These are phyloP conservation scores for Dendrocopos noguchii DNA, from an alignment of 2,113 vertebrate species.

Conservation along the genomic window DNA sequence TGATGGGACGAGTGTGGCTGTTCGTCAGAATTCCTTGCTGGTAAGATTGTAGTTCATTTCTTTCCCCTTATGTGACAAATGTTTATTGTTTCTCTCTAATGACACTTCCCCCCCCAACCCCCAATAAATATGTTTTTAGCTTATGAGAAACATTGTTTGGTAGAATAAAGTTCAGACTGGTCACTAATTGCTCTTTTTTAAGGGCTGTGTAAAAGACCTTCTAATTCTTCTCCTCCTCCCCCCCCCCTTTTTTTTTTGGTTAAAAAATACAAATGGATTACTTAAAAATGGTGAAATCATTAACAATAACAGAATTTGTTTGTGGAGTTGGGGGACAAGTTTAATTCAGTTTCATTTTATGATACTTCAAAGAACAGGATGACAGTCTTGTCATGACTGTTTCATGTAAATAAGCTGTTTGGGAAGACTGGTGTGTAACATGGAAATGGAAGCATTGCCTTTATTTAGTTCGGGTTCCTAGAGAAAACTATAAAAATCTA, in stretches of 20 bases:
- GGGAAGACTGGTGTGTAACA: background rate
- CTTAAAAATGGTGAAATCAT: background rate
- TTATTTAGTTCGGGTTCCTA: background rate
- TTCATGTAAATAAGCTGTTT: background rate
- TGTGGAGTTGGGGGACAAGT: background rate
- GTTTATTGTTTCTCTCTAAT: background rate
- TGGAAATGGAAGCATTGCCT: background rate
- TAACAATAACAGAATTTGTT: background rate
- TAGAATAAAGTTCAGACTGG: background rate
- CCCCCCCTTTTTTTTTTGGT: background rate
- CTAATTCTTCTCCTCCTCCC: background rate
- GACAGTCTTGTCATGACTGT: background rate
- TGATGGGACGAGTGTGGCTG: background rate
- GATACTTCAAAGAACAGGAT: background rate
- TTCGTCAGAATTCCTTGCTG: slow-evolving; percentile 10
- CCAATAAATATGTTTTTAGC: background rate
- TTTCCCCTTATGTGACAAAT: background rate
- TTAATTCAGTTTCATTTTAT: background rate
- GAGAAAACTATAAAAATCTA: background rate
- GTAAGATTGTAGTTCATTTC: background rate
- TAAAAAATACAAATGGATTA: background rate
- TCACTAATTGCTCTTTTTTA: background rate
- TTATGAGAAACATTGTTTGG: background rate
- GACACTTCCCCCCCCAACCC: background rate
- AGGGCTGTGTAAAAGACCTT: background rate